These are phyloP conservation scores for Acrocera orbiculus DNA, from an alignment of 2,888 invertebrate species.

Conservation along the genomic window DNA sequence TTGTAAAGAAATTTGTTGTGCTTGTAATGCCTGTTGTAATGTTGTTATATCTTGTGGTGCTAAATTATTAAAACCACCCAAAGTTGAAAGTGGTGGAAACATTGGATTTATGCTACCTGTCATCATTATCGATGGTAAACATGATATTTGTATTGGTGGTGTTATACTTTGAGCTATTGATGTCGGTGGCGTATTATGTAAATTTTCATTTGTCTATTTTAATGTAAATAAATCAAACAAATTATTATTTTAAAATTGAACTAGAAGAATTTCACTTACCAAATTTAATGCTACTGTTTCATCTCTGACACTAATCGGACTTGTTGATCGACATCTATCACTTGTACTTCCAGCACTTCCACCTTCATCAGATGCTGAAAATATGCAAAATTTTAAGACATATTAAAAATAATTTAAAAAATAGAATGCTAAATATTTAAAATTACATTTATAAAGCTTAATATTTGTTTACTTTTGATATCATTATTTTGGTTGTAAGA, in stretches of 20 bases:
- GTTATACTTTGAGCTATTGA: slow-evolving; percentile 5
- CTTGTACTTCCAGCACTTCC: slow-evolving; percentile 26
- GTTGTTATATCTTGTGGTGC: slow-evolving; percentile 25
- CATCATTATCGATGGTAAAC: neutral
- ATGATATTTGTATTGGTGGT: slow-evolving; percentile 16
- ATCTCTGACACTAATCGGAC: slow-evolving; percentile 18
- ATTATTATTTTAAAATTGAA: neutral
- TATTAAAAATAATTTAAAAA: too few species aligned
- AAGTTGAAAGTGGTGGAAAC: slow-evolving; percentile 11
- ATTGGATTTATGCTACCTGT: too few species aligned
- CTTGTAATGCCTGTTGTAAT: slow-evolving; percentile 26
- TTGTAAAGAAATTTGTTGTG: slow-evolving; percentile 28
- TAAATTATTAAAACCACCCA: slow-evolving; percentile 15
- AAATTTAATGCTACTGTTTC: slow-evolving; percentile 25
- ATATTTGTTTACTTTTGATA: too few species aligned
- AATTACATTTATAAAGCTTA: too few species aligned
- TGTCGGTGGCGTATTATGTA: slow-evolving; percentile 24
- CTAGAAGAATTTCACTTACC: slow-evolving; percentile 6
- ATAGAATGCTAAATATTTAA: too few species aligned
- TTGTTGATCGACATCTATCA: slow-evolving; percentile 28
- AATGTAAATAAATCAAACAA: neutral
- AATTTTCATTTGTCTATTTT: slow-evolving; percentile 24
- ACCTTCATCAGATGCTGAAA: too few species aligned
- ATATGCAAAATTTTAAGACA: too few species aligned
- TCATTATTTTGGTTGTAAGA: too few species aligned